These are phyloP conservation scores for Silurus meridionalis DNA, from an alignment of 2,113 vertebrate species.

Conservation along the genomic window DNA sequence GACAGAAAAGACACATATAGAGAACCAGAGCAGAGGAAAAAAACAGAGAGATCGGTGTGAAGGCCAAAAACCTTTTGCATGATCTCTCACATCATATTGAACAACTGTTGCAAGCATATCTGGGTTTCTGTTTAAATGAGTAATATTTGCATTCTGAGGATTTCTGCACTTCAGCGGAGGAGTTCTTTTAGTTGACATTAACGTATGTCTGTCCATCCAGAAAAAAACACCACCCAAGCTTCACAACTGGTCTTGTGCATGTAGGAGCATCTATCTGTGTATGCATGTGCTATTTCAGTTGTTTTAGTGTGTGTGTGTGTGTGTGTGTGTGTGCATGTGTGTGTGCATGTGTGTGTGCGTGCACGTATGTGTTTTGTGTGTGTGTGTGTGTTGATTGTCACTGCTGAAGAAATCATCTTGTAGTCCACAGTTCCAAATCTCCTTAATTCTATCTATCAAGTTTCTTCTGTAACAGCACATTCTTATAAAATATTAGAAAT, in stretches of 20 bases:
- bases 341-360: conserved; percentile 51
- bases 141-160: conserved; percentile 48
- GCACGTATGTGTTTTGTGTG: conserved; percentile 47
- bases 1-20: conserved; percentile 45
- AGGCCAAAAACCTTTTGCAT: conserved; percentile 48
- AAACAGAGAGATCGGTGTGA: conserved; percentile 52
- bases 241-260: conserved; percentile 41
- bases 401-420: conserved; percentile 80
- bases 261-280: conserved; percentile 38
- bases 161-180: conserved; percentile 43
- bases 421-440: conserved; percentile 73
- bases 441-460: conserved; percentile 63
- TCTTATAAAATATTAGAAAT: conserved; percentile 74
- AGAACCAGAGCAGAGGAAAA: conserved; percentile 38
- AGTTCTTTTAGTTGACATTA: conserved; percentile 34
- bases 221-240: conserved; percentile 38
- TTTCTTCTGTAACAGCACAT: conserved; percentile 53
- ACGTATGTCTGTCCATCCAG: conserved; percentile 31
- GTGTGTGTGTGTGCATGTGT: conserved; percentile 53
- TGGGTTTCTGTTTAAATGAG: conserved; percentile 38
- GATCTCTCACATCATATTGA: conserved; percentile 38
- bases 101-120: conserved; percentile 36
- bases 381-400: conserved; percentile 78
- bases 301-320: conserved; percentile 53
- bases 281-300: conserved; percentile 64